Base-by-base conservation (phyloP, 2,888 invertebrate species). In the Volucella bombylans region DNA sequence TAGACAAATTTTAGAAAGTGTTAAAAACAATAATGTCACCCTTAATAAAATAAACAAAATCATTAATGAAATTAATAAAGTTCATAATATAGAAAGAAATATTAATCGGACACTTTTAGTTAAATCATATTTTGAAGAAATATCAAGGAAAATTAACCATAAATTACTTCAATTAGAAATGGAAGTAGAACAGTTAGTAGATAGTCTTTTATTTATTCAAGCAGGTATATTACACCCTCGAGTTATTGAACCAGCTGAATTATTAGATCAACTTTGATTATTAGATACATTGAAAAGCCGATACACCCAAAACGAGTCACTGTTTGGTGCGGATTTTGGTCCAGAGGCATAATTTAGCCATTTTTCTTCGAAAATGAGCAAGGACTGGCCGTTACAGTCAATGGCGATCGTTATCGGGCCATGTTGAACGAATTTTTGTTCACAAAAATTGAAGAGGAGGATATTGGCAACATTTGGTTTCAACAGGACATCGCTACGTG, bases 161-260 rank as follows among this genome's bases (percentile, higher is more conserved):
- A 57, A 69, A 69, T 57, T 57, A 15, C 38, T 47, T 8, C 15
- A 57, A 12, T n/a, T 38, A 15, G 47, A 57, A 55, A 52, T 68
- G 2, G 50, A 64, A 23, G 55, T 45, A n/a, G 45, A 68, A 31
- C 55, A 55, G 11, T 55, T 45, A 31, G 45, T 55, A 43, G 67
- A 54, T 12, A 67, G 45, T 12, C 41, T 43, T 4, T 43, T 54
- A 39, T 43, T 45, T 15, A 55, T 54, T 6, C 67, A 68, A 55
- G 67, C 55, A 43, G 67, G 54, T 10, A 31, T 67, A 14, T 23
- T 67, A n/a, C 54, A 54, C 43, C 43, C 54, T 10, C 8, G 43
- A 15, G 49, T 62, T 14, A 62, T 64, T n/a, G 11, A 45, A 14
- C 67, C 54, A 8, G 31, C 9, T n/a, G n/a, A n/a, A n/a, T n/a